Base-by-base conservation (phyloP, 1,140 invertebrate species). In the Pogonomyrmex californicus region DNA sequence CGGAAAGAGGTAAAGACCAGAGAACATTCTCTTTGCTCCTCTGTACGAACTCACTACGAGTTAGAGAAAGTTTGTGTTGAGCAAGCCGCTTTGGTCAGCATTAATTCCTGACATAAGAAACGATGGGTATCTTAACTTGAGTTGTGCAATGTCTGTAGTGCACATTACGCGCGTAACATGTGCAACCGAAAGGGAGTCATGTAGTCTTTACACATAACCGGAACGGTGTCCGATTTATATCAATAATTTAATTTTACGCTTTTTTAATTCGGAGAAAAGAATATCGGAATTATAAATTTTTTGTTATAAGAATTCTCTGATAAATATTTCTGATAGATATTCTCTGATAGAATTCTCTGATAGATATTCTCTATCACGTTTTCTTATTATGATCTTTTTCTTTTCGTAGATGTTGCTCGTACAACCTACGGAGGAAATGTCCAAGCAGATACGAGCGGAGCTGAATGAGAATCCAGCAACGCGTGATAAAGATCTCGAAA, bases 401-500 rank as follows among this genome's bases (percentile, higher is more conserved):
- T 87, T 92, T 87, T 92, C 88, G 1, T 65, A 96, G 95, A 98
- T 98, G 97, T 96, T 97, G 92, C 89, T 97, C 30, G 95, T 97
- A 83, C 97, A 98, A 90, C 97, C 98, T 41, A 94, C 96, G 5
- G 96, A 96, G 12, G 97, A 98, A 92, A 96, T 97, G 95, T 97
- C 97, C 88, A 96, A 97, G 90, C 94, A 96, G 93, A 98, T 98
- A 91, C 96, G 97, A 76, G 95, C 96, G 85, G 98, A 98, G 93
- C 94, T 98, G n/a, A 98, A 98, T 60, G 96, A 97, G 93, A 96
- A 97, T 91, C 95, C 96, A 5, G 94, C 94, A 41, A 97, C 97
- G 0, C 95, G 97, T 44, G 96, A 97, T 5, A 95, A 95, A 1
- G 97, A 98, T 91, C 94, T 98, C 63, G 92, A 95, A 86, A 94